phyloP scores from a whole-genome alignment of 2,797 vertebrate species.

The Microctenopoma lineatum region DNA sequence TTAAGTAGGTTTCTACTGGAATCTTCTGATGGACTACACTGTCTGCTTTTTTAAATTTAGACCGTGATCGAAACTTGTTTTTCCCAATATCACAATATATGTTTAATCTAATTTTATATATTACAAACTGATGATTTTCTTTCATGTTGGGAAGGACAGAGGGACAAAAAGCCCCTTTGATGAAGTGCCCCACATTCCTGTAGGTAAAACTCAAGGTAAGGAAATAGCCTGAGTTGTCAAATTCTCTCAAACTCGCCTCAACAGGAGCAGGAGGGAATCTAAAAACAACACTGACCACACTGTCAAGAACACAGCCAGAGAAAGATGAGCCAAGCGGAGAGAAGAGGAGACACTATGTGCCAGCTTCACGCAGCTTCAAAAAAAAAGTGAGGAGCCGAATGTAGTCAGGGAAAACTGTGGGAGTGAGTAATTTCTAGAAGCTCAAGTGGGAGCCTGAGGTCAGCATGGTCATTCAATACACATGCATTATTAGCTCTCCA shows the following conservation, averaged over 20 bases:
- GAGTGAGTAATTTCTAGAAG: slow-evolving; percentile 37
- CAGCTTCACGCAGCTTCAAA: slow-evolving; percentile 47
- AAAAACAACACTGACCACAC: slow-evolving; percentile 45
- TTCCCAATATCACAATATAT: not conserved
- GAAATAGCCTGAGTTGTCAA: slow-evolving; percentile 8
- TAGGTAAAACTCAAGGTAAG: slow-evolving; percentile 11
- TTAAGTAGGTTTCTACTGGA: too few relatives aligned
- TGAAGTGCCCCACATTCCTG: not conserved
- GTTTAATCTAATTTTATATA: too few relatives aligned
- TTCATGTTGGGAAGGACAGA: not conserved
- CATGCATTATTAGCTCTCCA: slow-evolving; percentile 28
- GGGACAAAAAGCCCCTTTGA: not conserved
- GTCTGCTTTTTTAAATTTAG: too few relatives aligned
- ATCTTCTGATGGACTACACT: too few relatives aligned
- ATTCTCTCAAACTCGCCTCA: slow-evolving; percentile 19
- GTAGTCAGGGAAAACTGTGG: slow-evolving; percentile 38
- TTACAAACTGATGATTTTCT: not conserved
- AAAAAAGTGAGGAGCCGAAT: slow-evolving; percentile 48
- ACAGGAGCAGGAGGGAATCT: slow-evolving; percentile 35
- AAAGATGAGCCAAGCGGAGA: slow-evolving; percentile 47
- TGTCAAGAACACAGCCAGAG: slow-evolving; percentile 39
- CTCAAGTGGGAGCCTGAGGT: slow-evolving; percentile 43
- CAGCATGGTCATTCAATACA: slow-evolving; percentile 14
- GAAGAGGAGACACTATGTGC: slow-evolving; percentile 21
- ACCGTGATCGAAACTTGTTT: too few relatives aligned